Conservation (phyloP, 2,113 vertebrate genomes). For the Bujurquina vittata region DNA sequence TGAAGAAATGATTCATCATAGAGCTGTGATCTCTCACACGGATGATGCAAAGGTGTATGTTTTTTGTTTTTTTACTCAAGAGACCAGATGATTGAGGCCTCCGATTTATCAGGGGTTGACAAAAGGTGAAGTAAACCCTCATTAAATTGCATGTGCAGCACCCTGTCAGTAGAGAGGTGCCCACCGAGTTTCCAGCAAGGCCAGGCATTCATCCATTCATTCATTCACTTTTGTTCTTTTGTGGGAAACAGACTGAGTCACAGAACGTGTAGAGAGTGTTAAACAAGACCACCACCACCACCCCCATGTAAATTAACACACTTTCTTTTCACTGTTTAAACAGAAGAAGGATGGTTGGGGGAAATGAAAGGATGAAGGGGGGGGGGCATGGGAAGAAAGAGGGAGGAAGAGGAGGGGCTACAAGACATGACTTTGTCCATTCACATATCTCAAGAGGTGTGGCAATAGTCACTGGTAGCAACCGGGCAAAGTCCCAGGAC, state of each 20-base stretch:
- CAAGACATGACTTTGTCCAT: constrained; percentile 67
- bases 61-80: background rate
- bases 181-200: constrained; percentile 6
- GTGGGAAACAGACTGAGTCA: background rate
- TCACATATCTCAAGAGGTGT: constrained; percentile 75
- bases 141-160: background rate
- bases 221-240: constrained; percentile 45
- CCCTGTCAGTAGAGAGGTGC: background rate
- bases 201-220: constrained; percentile 25
- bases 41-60: background rate
- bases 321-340: constrained; percentile 32
- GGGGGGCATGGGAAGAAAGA: background rate
- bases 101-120: too few relatives aligned
- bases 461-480: constrained; percentile 69
- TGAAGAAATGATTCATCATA: constrained; percentile 41
- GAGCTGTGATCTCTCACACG: background rate
- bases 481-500: constrained; percentile 64
- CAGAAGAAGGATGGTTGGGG: constrained; percentile 9
- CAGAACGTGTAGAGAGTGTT: constrained; percentile 66
- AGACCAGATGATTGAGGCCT: too few relatives aligned
- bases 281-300: constrained; percentile 18
- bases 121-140: too few relatives aligned
- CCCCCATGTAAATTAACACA: constrained; percentile 40
- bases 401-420: background rate
- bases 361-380: constrained; percentile 31